Percentiles rank a stretch among this genome's conserved stretches.
Conservation (phyloP, 2,113 vertebrate species). For the Orientallactaga bullata region DNA sequence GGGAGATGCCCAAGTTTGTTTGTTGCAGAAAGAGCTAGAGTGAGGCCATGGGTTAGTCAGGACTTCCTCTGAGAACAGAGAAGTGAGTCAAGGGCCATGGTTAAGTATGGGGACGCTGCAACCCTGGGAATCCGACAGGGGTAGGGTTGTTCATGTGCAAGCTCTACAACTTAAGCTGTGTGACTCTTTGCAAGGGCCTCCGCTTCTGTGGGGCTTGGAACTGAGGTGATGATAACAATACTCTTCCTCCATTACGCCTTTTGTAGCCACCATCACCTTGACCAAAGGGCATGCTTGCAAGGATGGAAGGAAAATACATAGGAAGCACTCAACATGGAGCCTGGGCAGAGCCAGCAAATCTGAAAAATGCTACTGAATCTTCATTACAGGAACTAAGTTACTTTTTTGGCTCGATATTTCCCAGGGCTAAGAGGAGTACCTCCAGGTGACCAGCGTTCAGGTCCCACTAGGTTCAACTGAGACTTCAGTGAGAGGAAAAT, state of each 20-base stretch:
- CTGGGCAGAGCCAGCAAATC: neutral
- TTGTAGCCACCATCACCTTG: too few relatives aligned
- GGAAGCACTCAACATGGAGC: neutral
- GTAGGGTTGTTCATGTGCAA: neutral
- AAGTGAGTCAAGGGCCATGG: neutral
- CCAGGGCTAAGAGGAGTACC: neutral
- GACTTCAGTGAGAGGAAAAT: neutral
- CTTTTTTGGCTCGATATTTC: neutral
- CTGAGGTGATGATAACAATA: neutral
- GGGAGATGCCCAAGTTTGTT: neutral
- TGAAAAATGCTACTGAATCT: neutral
- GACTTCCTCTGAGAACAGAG: neutral
- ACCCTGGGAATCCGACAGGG: neutral
- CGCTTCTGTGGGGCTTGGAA: neutral
- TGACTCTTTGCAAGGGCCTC: neutral
- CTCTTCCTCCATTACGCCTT: fast-evolving
- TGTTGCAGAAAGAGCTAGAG: neutral
- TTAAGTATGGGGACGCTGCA: neutral
- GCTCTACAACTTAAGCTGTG: neutral
- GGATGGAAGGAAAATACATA: neutral
- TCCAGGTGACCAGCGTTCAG: neutral
- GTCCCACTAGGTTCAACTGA: neutral
- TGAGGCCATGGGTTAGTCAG: neutral
- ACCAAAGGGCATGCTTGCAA: neutral
- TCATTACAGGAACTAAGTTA: too few relatives aligned